Base-by-base conservation (phyloP, 2,797 vertebrate genomes). In the Brachymystax lenok region DNA sequence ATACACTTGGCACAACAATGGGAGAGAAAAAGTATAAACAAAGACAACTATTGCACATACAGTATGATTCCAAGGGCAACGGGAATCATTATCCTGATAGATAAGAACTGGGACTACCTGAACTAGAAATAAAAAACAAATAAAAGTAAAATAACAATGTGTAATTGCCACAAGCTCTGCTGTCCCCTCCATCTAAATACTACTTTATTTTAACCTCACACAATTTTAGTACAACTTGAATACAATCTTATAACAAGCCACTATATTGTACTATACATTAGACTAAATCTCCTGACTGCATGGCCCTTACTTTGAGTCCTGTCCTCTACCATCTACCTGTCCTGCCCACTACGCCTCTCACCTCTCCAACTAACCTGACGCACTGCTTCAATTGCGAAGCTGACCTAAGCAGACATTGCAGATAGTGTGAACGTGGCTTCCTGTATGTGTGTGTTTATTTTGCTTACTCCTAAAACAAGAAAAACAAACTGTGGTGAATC, bases 1-100 rank as follows among this genome's bases (percentile, higher is more conserved):
- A 85, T 88, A 86, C 81, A 91, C 89, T 96, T 97, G 96, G 95
- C 96, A 97, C 95, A 3, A 86, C 74, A 83, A 88, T 86, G 76
- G 84, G 90, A 94, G 89, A 86, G 80, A 85, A 51, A 52, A 19
- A 89, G 83, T 77, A 78, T 24, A 76, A 69, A 76, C 88, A 91
- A 77, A 82, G 78, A 28, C 78, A 85, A 87, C 84, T 92, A 94
- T 92, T 94, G 92, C 93, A 92, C 90, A 69, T 83, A 77, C 80
- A 80, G 64, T 77, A 88, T 72, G 85, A 85, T 84, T 90, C 66
- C 76, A 72, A 24, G 72, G 78, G 30, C 70, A 69, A 84, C 51
- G 8, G 71, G 7, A 56, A 69, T n/a, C 13, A 3, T 12, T 10
- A 33, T 69, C 56, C 56, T 19, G n/a, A 27, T 27, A 63, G 21